Conservation (phyloP, 2,888 invertebrate genomes). For the Chesias legatella region DNA sequence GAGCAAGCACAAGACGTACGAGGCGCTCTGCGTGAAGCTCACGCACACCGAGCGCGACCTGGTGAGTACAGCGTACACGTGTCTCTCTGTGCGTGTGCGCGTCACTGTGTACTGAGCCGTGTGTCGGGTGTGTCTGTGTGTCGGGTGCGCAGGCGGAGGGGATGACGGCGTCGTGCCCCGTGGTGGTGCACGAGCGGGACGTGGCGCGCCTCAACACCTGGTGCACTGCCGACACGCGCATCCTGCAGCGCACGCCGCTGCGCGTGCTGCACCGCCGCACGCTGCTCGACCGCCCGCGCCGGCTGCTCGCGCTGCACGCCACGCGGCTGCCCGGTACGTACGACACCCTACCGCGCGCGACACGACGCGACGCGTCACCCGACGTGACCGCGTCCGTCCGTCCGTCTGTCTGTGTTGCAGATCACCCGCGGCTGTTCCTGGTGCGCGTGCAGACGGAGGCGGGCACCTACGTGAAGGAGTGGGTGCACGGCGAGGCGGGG, state of each 20-base stretch:
- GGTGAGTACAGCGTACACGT: slow-evolving; percentile 14
- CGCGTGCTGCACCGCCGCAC: slow-evolving; percentile 94
- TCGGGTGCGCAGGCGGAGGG: neutral
- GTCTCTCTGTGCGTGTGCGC: neutral
- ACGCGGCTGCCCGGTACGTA: slow-evolving; percentile 60
- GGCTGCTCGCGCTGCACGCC: slow-evolving; percentile 82
- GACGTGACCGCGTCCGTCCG: too few species aligned
- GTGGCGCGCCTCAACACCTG: neutral
- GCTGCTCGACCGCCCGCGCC: slow-evolving; percentile 83
- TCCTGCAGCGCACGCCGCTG: slow-evolving; percentile 91
- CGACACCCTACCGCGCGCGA: too few species aligned
- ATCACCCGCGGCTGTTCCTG: too few species aligned
- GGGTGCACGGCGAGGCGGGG: slow-evolving; percentile 97
- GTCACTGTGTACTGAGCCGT: neutral
- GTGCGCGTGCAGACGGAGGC: slow-evolving; percentile 90
- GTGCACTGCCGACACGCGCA: slow-evolving; percentile 20
- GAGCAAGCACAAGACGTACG: slow-evolving; percentile 92
- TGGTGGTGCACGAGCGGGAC: slow-evolving; percentile 4
- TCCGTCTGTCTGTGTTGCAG: too few species aligned
- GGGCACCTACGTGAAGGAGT: slow-evolving; percentile 98
- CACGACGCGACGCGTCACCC: too few species aligned
- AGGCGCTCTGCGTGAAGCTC: slow-evolving; percentile 86
- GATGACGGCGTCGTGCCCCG: neutral
- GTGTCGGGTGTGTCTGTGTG: neutral
- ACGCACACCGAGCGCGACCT: slow-evolving; percentile 44